phyloP scores from a whole-genome alignment of 1,140 invertebrate species.

The Micrasema longulum region DNA sequence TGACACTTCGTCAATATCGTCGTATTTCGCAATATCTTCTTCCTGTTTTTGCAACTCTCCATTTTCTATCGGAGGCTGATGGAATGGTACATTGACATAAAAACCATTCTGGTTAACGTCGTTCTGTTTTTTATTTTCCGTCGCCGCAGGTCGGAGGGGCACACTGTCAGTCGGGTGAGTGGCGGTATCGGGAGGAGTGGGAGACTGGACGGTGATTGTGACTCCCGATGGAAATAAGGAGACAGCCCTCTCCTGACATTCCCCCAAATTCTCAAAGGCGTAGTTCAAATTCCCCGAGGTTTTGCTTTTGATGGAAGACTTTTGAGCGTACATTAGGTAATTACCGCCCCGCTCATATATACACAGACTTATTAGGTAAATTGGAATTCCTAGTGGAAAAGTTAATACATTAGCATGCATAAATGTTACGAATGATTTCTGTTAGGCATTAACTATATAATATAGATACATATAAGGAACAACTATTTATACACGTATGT shows the following conservation, averaged over 20 bases:
- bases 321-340: conserved; percentile 47
- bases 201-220: conserved; percentile 27
- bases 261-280: conserved; percentile 42
- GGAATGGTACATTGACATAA: not conserved
- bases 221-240: conserved; percentile 17
- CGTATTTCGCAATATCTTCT: conserved; percentile 5
- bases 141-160: too few species aligned
- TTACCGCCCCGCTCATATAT: conserved; percentile 48
- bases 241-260: conserved; percentile 41
- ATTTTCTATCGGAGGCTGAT: not conserved
- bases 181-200: conserved; percentile 4
- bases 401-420: not conserved
- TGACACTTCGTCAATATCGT: conserved; percentile 17
- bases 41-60: conserved; percentile 1
- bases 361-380: conserved; percentile 46
- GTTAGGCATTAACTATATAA: too few species aligned
- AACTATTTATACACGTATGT: too few species aligned
- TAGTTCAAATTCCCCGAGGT: conserved; percentile 47
- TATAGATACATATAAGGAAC: too few species aligned
- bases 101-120: conserved; percentile 27
- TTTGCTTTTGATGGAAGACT: conserved; percentile 49
- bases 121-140: not conserved
- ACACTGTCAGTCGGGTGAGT: not conserved
- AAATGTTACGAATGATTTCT: too few species aligned
- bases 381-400: conserved; percentile 42